Evolutionary conservation across 1,140 invertebrate species (phyloP), one percentile per base, ranked within the genome.

Genomic region (Formica selysi): DNA sequence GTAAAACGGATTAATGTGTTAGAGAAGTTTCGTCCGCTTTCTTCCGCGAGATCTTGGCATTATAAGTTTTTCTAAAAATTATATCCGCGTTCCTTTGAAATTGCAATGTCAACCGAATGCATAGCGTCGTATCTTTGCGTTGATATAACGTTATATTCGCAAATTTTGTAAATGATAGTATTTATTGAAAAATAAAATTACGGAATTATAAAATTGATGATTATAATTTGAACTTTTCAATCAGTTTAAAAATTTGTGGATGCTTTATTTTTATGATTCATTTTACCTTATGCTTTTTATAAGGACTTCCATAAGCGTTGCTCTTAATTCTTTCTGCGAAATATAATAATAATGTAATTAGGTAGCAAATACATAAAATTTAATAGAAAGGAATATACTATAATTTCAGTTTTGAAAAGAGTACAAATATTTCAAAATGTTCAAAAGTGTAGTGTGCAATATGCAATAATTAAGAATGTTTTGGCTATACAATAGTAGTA

Each of bases 1-100:
- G 11, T 68, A 80, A 36, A 67, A 67, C 16, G 32, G 7, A 80
- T 57, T 70, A 83, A 81, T 19, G 54, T 73, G 54, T 83, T 19
- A 68, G 67, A 73, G 19, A 48, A 83, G 38, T 22, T 38, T 19
- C 36, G 51, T 59, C 10, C n/a, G 68, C 38, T 83, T 61, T 73
- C n/a, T 83, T 83, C 68, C 36, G 36, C 38, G 32, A 59, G 6
- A 32, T 44, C 36, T 80, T 70, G 22, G 1, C 59, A 59, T 54
- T 7, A 29, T 36, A 16, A 8, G 11, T 41, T n/a, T 36, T 29
- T n/a, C 19, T 29, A 29, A 29, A 32, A 29, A 36, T 68, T 19
- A 26, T 57, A 48, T 36, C 38, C 10, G 38, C 13, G 3, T 51
- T 61, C 26, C 44, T 41, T 48, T 54, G 4, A 67, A 44, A 86